Evolutionary conservation across 1,140 invertebrate genomes (phyloP).

Genomic region (Neocloeon triangulifer): DNA sequence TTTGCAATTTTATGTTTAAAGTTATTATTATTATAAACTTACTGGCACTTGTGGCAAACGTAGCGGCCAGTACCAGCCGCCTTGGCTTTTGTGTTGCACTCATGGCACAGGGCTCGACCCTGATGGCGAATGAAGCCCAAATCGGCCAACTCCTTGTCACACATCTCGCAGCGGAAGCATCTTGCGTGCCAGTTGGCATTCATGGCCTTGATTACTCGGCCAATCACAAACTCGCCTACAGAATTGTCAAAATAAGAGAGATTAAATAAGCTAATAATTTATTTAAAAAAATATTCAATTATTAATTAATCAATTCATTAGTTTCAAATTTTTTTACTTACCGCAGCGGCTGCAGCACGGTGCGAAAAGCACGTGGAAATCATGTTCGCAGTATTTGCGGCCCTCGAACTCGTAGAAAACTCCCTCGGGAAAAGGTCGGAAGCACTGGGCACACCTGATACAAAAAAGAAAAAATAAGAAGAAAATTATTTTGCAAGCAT

Average conservation of each 20-base stretch:
- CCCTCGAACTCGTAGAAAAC: conserved; percentile 99
- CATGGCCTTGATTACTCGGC: conserved; percentile 98
- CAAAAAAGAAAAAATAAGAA: background rate
- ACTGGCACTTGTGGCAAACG: conserved; percentile 98
- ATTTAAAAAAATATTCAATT: background rate
- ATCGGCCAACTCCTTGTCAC: conserved; percentile 77
- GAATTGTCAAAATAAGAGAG: too few species aligned
- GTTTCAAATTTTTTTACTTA: conserved; percentile 22
- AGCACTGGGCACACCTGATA: conserved; percentile 91
- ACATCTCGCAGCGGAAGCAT: conserved; percentile 93
- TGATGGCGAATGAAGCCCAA: conserved; percentile 92
- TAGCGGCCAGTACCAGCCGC: conserved; percentile 89
- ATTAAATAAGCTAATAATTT: background rate
- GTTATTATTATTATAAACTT: conserved; percentile 23
- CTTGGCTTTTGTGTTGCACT: conserved; percentile 90
- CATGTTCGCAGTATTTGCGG: conserved; percentile 96
- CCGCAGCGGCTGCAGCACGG: conserved; percentile 96
- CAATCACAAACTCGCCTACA: conserved; percentile 83
- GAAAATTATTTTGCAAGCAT: conserved; percentile 1
- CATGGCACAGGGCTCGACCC: conserved; percentile 80
- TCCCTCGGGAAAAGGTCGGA: conserved; percentile 90
- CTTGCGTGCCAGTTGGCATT: conserved; percentile 95
- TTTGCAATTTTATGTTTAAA: too few species aligned
- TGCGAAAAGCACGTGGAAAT: conserved; percentile 95
- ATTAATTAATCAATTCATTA: background rate